Evolutionary conservation across 2,888 invertebrate species (phyloP).

Genomic region (Eurois occulta): DNA sequence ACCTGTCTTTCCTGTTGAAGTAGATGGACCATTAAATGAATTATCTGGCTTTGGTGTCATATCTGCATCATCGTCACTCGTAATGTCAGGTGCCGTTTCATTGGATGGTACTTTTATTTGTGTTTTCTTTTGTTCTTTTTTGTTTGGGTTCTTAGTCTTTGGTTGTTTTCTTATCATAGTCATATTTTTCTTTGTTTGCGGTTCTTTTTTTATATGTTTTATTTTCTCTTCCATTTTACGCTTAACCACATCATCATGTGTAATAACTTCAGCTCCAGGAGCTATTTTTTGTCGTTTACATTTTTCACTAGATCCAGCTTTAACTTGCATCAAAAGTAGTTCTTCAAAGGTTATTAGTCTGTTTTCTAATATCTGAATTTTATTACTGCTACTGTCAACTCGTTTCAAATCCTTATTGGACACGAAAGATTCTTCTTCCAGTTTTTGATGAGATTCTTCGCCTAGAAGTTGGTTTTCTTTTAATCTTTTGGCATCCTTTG

Average conservation of each 20-base stretch:
- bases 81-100: neutral
- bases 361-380: constrained; percentile 6
- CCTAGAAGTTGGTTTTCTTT: too few relatives aligned
- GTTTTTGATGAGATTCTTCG: constrained; percentile 4
- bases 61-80: too few relatives aligned
- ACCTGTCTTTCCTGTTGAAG: too few relatives aligned
- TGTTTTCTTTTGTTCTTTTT: too few relatives aligned
- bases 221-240: constrained; percentile 9
- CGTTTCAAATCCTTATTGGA: constrained; percentile 10
- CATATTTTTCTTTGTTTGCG: constrained; percentile 4
- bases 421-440: constrained; percentile 13
- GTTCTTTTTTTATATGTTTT: constrained; percentile 1
- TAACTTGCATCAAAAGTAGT: constrained; percentile 13
- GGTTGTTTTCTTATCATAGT: constrained; percentile 4
- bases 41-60: too few relatives aligned
- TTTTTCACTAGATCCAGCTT: constrained; percentile 7
- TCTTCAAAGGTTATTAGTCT: constrained; percentile 10
- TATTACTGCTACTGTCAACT: constrained; percentile 11
- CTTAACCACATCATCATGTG: constrained; percentile 8
- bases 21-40: too few relatives aligned
- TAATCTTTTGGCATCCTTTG: neutral
- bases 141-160: neutral
- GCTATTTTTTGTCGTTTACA: constrained; percentile 14
- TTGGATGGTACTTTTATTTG: neutral
- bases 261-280: constrained; percentile 11